phyloP scores from a whole-genome alignment of 2,888 invertebrate genomes.

The Campoplex capitator region DNA sequence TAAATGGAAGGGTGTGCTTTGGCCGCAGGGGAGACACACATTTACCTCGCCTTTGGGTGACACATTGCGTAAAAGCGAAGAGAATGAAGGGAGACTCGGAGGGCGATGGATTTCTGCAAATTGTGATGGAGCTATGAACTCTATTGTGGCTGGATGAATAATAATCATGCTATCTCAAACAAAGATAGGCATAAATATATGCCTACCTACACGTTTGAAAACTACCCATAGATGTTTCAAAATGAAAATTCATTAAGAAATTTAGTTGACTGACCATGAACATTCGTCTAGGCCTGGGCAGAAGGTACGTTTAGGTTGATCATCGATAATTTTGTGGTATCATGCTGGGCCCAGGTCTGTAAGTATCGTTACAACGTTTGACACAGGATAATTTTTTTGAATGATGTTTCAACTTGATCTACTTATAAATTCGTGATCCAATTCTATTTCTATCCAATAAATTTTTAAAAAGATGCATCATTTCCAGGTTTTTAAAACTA shows the following conservation, averaged over 20 bases:
- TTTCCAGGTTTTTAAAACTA: background rate
- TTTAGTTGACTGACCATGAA: background rate
- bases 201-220: background rate
- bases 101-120: slow-evolving; percentile 52
- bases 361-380: background rate
- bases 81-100: slow-evolving; percentile 42
- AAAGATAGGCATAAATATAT: background rate
- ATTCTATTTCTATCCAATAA: background rate
- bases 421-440: background rate
- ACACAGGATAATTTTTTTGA: background rate
- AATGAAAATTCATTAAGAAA: background rate
- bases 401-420: background rate
- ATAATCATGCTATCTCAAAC: slow-evolving; percentile 21
- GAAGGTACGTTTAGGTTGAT: background rate
- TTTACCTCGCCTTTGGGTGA: slow-evolving; percentile 47
- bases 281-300: background rate
- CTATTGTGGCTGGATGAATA: slow-evolving; percentile 39
- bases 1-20: slow-evolving; percentile 54
- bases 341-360: background rate
- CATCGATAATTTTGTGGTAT: slow-evolving; percentile 1
- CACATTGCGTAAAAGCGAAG: slow-evolving; percentile 56
- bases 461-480: background rate
- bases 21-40: slow-evolving; percentile 46
- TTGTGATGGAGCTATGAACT: slow-evolving; percentile 39
- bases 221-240: background rate